Base-by-base conservation (phyloP, 2,888 invertebrate species). In the Eumacrocentrus americanus region DNA sequence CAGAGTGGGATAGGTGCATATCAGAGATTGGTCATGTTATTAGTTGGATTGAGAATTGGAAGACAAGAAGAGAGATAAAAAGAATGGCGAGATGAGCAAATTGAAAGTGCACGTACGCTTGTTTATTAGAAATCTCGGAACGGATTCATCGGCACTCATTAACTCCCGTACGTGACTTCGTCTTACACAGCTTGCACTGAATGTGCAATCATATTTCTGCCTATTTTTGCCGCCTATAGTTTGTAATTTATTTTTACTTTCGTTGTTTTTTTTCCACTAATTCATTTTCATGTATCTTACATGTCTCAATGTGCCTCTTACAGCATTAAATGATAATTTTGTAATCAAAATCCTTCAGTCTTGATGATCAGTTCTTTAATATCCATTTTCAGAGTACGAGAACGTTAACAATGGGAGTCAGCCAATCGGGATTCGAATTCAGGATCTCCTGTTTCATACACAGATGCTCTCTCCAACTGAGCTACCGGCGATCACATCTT, bases 51-150 rank as follows among this genome's bases (percentile, higher is more conserved):
- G 37, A 46, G 52, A 22, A n/a, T n/a, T n/a, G n/a, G n/a, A n/a
- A n/a, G n/a, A 25, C 14, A 25, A 20, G 14, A 34, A 52, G 42
- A 55, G 23, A 47, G 25, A 57, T 56, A 29, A 29, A 29, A 29
- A 6, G 5, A 9, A 29, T 29, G 29, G 48, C 40, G 52, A 57
- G 42, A 35, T 47, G 51, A 61, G 53, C 57, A 63, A 57, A 67
- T 67, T 67, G 65, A 61, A 63, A 63, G 61, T 61, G 65, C 65
- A 62, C 65, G 65, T 62, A 67, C 60, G 51, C 58, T 58, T 67
- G 58, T 67, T 67, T 61, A 67, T 67, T 64, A 64, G 55, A 58
- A 60, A 64, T 61, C 60, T 66, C 56, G 61, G 50, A 42, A 56
- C 46, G 59, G 56, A 64, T 62, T 59, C 60, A 61, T 62, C 50